Base-by-base conservation (phyloP, 30 jellyfish, hydroid and myxozoan genomes). In the Hydractinia echinata region DNA sequence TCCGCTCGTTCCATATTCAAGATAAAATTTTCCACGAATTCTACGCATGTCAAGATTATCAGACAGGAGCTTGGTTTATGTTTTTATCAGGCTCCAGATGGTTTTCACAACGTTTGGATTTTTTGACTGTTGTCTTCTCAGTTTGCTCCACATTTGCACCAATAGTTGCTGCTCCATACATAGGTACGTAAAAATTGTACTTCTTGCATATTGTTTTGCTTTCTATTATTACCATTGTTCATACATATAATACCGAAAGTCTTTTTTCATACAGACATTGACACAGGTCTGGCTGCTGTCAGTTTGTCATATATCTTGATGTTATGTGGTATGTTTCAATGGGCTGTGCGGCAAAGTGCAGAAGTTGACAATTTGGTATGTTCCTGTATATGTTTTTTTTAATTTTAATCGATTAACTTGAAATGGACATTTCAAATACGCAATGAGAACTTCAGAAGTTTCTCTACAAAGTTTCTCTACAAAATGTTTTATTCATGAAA, bases 301-400 rank as follows among this genome's bases (percentile, higher is more conserved):
- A 61, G 86, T 51, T 13, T 89, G 79, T 79, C 87, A 14, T 89
- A 89, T 76, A 70, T 79, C 20, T 56, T 89, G 39, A 79, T 77
- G 77, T 81, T 89, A 49, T 71, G 85, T 61, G 86, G 94, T 21
- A 53, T 81, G 81, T 84, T 89, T 55, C 97, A 89, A 53, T 89
- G 92, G 94, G 68, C 91, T 60, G 97, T 89, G 18, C 56, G 92
- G n/a, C 95, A 89, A 71, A 84, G 97, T 53, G 87, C 92, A 10
- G 90, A 89, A 30, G 92, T 82, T 39, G 97, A 85, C 30, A 89
- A 81, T 61, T 76, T 83, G 60, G 96, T 89, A 81, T 70, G 94
- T 78, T 81, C 49, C 14, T 10, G n/a, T 56, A 9, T 51, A 64
- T 8, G 1, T 16, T 11, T 58, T n/a, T 58, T 58, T 58, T 58